phyloP scores from a whole-genome alignment of 2,888 invertebrate species.

The Athetis lepigone region DNA sequence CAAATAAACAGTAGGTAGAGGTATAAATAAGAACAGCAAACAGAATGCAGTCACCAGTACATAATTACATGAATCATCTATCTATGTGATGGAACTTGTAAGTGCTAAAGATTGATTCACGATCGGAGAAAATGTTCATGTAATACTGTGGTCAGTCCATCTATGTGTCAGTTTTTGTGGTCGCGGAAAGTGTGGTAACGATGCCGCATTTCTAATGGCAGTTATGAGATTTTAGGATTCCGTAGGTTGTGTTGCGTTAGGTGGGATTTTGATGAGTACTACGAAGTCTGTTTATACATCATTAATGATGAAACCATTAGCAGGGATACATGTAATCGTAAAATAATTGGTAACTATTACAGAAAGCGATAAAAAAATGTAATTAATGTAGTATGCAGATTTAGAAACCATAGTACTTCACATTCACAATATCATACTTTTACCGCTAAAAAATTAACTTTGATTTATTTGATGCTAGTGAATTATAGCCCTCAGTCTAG shows the following conservation, averaged over 20 bases:
- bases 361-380: neutral
- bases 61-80: slow-evolving; percentile 50
- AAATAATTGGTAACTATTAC: neutral
- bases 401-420: no score
- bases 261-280: neutral
- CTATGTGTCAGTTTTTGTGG: slow-evolving; percentile 56
- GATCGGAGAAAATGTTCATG: slow-evolving; percentile 50
- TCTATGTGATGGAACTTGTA: slow-evolving; percentile 45
- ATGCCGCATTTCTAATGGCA: slow-evolving; percentile 57
- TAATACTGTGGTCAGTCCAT: slow-evolving; percentile 49
- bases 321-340: neutral
- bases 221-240: slow-evolving; percentile 48
- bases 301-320: neutral
- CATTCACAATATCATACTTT: no score
- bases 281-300: neutral
- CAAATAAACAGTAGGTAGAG: slow-evolving; percentile 10
- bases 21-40: slow-evolving; percentile 30
- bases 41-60: slow-evolving; percentile 19
- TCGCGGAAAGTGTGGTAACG: slow-evolving; percentile 59
- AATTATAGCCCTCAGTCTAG: no score
- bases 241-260: neutral
- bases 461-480: no score
- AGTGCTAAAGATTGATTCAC: slow-evolving; percentile 55
- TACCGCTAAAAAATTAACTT: no score
- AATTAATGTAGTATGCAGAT: no score